These are phyloP conservation scores for Syrmaticus mikado DNA, from an alignment of 2,113 vertebrate genomes.

Conservation along the genomic window DNA sequence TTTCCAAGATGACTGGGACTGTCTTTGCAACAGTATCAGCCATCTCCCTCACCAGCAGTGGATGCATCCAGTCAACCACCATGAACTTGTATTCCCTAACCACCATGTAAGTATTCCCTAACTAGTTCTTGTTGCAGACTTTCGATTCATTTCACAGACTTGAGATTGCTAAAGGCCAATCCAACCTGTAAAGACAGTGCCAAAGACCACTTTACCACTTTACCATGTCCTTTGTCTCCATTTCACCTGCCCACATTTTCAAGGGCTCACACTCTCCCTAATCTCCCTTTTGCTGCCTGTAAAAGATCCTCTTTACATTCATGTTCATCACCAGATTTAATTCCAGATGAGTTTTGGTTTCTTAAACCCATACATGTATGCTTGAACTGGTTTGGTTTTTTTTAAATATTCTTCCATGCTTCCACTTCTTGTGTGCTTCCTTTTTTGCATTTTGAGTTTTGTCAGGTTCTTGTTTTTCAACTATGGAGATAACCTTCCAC, in stretches of 20 bases:
- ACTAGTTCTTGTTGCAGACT: not conserved
- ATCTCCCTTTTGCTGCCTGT: not conserved
- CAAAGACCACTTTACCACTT: not conserved
- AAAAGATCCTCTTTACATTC: not conserved
- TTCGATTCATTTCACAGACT: not conserved
- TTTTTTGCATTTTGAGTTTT: not conserved
- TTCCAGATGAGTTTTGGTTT: not conserved
- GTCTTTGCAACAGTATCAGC: not conserved
- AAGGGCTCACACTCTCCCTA: not conserved
- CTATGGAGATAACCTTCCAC: not conserved
- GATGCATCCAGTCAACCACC: not conserved
- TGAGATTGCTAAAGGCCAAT: not conserved
- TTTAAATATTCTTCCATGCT: not conserved
- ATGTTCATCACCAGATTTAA: not conserved
- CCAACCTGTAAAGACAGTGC: not conserved
- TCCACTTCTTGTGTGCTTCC: not conserved
- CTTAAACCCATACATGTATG: not conserved
- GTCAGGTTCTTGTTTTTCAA: not conserved
- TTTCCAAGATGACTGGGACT: not conserved
- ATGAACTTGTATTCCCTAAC: not conserved
- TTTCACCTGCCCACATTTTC: not conserved
- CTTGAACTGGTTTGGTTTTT: not conserved
- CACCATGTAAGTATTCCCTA: not conserved
- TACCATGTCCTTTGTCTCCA: not conserved
- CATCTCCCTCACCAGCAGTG: not conserved